A percentile compares a stretch with the other conserved stretches of the same genome.
phyloP scores from a whole-genome alignment of 2,797 vertebrate species.

The Anguilla megastoma region DNA sequence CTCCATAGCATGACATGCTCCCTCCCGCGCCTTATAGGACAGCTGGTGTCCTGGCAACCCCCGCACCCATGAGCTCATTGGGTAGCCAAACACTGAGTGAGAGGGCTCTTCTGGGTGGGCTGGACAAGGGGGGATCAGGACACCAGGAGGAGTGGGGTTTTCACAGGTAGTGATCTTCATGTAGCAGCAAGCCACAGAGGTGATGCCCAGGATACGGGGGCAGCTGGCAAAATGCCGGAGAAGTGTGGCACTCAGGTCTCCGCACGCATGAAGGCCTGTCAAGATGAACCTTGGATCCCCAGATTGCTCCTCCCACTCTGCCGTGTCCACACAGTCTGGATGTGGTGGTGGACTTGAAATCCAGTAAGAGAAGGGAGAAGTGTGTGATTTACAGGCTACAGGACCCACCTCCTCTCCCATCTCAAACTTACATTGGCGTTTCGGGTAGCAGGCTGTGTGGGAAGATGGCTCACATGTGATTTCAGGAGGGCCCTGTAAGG shows the following conservation, averaged over 20 bases:
- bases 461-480: neutral
- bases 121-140: constrained; percentile 41
- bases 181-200: constrained; percentile 89
- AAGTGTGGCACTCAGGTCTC: constrained; percentile 87
- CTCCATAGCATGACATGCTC: constrained; percentile 87
- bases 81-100: constrained; percentile 72
- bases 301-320: constrained; percentile 1
- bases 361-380: neutral
- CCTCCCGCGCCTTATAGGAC: constrained; percentile 88
- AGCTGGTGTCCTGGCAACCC: constrained; percentile 75
- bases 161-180: constrained; percentile 86
- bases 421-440: constrained; percentile 18
- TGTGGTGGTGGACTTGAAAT: neutral
- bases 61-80: constrained; percentile 81
- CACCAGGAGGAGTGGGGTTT: constrained; percentile 61
- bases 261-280: constrained; percentile 89
- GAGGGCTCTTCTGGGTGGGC: neutral
- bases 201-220: constrained; percentile 76
- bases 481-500: constrained; percentile 18
- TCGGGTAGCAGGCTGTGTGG: constrained; percentile 10
- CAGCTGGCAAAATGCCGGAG: constrained; percentile 82
- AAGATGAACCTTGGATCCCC: constrained; percentile 66
- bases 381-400: neutral
- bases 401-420: constrained; percentile 6
- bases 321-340: neutral